These are phyloP conservation scores for Euclidia mi DNA, from an alignment of 2,888 invertebrate genomes.

Conservation along the genomic window DNA sequence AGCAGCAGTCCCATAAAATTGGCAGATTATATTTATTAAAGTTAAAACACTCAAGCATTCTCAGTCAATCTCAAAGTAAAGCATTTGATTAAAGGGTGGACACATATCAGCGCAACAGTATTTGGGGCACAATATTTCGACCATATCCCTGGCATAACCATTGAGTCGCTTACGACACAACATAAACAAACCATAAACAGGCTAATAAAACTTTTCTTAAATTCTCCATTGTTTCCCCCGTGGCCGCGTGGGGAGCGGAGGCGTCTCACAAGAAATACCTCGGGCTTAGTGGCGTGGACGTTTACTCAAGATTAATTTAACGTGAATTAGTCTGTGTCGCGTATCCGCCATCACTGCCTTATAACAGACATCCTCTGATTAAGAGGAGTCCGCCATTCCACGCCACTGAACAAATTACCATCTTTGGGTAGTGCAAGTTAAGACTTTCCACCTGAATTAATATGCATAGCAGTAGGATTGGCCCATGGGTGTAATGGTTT, in stretches of 20 bases:
- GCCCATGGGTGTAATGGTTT: too few species aligned
- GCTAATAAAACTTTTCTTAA: constrained; percentile 2
- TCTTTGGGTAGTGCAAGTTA: too few species aligned
- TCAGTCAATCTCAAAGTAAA: too few species aligned
- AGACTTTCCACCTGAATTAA: too few species aligned
- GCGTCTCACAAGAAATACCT: constrained; percentile 40
- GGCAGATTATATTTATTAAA: too few species aligned
- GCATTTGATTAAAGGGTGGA: too few species aligned
- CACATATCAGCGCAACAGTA: too few species aligned
- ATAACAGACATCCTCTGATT: constrained; percentile 59
- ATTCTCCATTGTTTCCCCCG: constrained; percentile 8
- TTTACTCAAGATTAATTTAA: constrained; percentile 47
- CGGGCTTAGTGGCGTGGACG: constrained; percentile 35
- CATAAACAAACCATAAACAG: constrained; percentile 4
- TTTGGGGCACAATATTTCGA: too few species aligned
- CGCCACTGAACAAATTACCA: constrained; percentile 58
- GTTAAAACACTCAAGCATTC: too few species aligned
- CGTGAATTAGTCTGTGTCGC: constrained; percentile 47
- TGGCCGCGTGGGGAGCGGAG: neutral
- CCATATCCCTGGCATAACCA: too few species aligned
- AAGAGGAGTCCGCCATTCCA: constrained; percentile 62
- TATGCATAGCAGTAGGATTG: too few species aligned
- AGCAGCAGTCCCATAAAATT: too few species aligned
- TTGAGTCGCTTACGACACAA: neutral
- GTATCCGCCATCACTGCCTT: constrained; percentile 44